These are phyloP conservation scores for Shinisaurus crocodilurus DNA, from an alignment of 2,113 vertebrate genomes.

Conservation along the genomic window DNA sequence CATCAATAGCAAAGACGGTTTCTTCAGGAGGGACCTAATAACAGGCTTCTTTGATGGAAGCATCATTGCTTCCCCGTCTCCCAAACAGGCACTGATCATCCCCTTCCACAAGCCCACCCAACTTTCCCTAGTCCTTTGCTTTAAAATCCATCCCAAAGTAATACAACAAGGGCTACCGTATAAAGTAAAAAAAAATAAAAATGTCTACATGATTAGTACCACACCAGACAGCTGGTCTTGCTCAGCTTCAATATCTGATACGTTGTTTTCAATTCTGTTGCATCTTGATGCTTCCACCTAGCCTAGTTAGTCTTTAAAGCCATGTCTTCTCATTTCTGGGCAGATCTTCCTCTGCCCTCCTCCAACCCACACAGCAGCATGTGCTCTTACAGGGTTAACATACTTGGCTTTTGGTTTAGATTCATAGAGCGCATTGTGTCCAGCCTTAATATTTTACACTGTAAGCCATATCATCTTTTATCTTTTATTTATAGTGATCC, in stretches of 20 bases:
- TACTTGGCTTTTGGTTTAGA: slow-evolving; percentile 72
- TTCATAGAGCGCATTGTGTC: slow-evolving; percentile 72
- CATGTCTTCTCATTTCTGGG: background rate
- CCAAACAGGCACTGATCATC: background rate
- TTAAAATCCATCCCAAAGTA: background rate
- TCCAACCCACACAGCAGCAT: background rate
- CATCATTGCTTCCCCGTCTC: background rate
- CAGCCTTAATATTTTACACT: slow-evolving; percentile 84
- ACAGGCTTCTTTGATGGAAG: background rate
- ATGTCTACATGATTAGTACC: background rate
- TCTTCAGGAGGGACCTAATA: background rate
- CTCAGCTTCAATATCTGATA: background rate
- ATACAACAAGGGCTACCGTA: background rate
- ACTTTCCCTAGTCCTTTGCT: background rate
- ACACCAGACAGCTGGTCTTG: background rate
- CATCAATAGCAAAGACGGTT: background rate
- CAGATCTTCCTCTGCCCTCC: background rate
- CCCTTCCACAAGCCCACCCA: background rate
- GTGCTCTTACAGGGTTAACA: slow-evolving; percentile 70
- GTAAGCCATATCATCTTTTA: slow-evolving; percentile 82
- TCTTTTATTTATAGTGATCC: slow-evolving; percentile 86
- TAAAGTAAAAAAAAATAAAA: background rate
- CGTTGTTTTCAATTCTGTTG: background rate
- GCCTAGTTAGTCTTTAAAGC: background rate
- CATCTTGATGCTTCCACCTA: background rate